phyloP scores from a whole-genome alignment of 2,888 invertebrate species.

The Cephalotes varians region DNA sequence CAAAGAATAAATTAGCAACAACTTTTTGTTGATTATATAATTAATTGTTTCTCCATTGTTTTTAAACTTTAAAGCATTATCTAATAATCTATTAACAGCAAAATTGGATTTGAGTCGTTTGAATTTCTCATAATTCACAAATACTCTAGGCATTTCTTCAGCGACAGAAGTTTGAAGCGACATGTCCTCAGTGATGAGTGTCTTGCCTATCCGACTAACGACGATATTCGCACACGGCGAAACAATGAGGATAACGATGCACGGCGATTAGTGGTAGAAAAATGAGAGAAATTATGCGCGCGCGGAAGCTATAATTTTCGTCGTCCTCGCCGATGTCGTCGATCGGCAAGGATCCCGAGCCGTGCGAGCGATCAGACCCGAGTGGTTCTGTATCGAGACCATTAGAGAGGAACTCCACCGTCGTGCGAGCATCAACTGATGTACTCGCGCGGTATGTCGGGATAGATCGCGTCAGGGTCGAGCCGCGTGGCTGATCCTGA shows the following conservation, averaged over 20 bases:
- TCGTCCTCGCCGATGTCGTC: conserved; percentile 28
- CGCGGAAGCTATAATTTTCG: background rate
- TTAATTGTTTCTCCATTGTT: too few species aligned
- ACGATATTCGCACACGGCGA: conserved; percentile 39
- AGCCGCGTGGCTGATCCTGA: conserved; percentile 66
- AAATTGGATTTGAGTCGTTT: background rate
- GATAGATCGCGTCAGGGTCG: conserved; percentile 81
- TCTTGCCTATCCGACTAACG: conserved; percentile 22
- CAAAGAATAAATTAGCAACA: too few species aligned
- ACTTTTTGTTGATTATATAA: too few species aligned
- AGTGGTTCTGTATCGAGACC: conserved; percentile 79
- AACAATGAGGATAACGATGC: conserved; percentile 12
- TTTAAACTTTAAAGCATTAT: too few species aligned
- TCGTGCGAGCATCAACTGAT: conserved; percentile 82
- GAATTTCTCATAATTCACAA: background rate
- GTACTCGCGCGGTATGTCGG: conserved; percentile 81
- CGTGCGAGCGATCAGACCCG: conserved; percentile 76
- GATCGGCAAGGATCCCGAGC: conserved; percentile 27
- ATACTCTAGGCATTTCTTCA: background rate
- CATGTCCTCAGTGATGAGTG: background rate
- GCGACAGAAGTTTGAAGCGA: background rate
- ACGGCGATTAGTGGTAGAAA: too few species aligned
- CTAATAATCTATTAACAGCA: too few species aligned
- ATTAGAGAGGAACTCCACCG: conserved; percentile 83
- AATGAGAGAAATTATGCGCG: conserved; percentile 2